Percentiles rank a stretch among this genome's conserved stretches.
phyloP scores from a whole-genome alignment of 2,888 invertebrate species.

The Zelleria hepariella region DNA sequence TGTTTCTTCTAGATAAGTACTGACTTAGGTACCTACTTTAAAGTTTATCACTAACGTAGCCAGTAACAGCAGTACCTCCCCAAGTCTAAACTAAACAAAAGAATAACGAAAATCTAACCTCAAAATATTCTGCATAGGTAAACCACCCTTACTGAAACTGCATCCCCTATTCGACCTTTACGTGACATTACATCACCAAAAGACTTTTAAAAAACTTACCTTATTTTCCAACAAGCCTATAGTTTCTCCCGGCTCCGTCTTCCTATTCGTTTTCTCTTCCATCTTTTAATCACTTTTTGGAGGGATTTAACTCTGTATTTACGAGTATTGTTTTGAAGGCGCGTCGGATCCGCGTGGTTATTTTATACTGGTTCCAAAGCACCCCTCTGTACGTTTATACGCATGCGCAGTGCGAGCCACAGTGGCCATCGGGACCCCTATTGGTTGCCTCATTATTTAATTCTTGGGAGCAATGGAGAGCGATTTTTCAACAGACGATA shows the following conservation, averaged over 20 bases:
- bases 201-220: slow-evolving; percentile 31
- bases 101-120: no score
- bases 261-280: slow-evolving; percentile 29
- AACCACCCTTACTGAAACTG: not conserved
- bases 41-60: no score
- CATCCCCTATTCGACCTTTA: slow-evolving; percentile 41
- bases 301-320: not conserved
- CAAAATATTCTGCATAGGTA: no score
- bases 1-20: no score
- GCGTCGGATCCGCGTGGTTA: not conserved
- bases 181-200: slow-evolving; percentile 40
- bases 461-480: slow-evolving; percentile 8
- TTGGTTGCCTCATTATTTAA: slow-evolving; percentile 8
- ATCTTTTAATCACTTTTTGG: slow-evolving; percentile 20
- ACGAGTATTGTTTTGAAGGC: not conserved
- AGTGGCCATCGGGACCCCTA: slow-evolving; percentile 29
- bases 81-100: no score
- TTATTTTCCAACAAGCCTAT: slow-evolving; percentile 54
- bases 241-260: slow-evolving; percentile 39
- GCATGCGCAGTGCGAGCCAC: slow-evolving; percentile 30
- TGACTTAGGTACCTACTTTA: no score
- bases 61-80: no score
- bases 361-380: slow-evolving; percentile 1
- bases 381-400: slow-evolving; percentile 21
- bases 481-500: not conserved